Conservation (phyloP, 1,140 invertebrate species). For the Venustaconcha ellipsiformis region DNA sequence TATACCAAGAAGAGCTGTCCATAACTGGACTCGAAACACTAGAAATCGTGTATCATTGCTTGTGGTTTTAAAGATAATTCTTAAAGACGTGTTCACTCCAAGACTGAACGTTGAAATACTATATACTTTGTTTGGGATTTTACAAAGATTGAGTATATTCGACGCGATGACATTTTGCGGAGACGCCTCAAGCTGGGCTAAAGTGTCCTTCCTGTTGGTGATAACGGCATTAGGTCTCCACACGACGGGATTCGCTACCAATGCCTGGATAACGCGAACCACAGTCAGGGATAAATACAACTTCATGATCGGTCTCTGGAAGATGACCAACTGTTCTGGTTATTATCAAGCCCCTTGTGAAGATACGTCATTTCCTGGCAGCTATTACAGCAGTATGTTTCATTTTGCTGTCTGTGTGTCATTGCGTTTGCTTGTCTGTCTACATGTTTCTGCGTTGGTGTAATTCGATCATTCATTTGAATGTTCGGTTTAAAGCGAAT, state of each 20-base stretch:
- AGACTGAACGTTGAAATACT: no score
- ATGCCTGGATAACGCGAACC: conserved; percentile 25
- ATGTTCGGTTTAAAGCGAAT: not conserved
- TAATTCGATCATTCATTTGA: not conserved
- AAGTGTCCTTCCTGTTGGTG: conserved; percentile 24
- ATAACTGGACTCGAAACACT: no score
- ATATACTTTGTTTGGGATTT: no score
- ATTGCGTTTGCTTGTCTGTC: not conserved
- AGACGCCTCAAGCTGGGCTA: conserved; percentile 20
- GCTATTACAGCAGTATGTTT: conserved; percentile 2
- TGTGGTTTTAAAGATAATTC: no score
- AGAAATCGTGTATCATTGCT: no score
- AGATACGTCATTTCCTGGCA: conserved; percentile 1
- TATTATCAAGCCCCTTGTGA: conserved; percentile 15
- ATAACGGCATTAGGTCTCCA: conserved; percentile 20
- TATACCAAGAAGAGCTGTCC: no score
- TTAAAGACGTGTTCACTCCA: no score
- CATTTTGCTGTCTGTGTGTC: not conserved
- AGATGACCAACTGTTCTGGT: conserved; percentile 22
- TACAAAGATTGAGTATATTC: no score
- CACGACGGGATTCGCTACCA: conserved; percentile 18
- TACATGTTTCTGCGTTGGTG: not conserved
- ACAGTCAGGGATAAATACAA: conserved; percentile 25
- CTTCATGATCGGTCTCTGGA: conserved; percentile 19
- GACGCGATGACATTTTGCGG: conserved; percentile 24